These are phyloP conservation scores for Grus americana DNA, from an alignment of 2,113 vertebrate genomes.

Conservation along the genomic window DNA sequence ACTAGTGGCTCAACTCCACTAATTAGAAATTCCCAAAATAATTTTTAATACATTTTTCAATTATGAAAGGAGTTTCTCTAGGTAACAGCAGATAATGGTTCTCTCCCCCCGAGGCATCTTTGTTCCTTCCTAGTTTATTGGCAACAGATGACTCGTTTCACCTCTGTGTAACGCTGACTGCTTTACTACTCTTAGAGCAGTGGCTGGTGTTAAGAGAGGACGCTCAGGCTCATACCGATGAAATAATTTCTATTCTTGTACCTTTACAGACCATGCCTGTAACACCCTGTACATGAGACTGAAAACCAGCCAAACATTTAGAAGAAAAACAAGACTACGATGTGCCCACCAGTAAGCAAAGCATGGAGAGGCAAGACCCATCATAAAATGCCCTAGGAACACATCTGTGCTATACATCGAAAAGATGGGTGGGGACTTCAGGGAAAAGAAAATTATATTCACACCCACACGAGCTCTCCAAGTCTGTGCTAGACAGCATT, in stretches of 20 bases:
- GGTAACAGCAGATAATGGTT: not conserved
- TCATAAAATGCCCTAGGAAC: not conserved
- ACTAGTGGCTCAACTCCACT: not conserved
- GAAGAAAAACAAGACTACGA: not conserved
- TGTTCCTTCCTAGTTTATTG: not conserved
- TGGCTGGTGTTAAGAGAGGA: not conserved
- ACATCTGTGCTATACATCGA: not conserved
- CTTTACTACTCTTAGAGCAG: not conserved
- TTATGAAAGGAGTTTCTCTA: not conserved
- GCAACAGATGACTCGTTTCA: slow-evolving; percentile 14
- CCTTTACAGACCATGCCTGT: not conserved
- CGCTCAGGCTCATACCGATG: not conserved
- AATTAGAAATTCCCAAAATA: slow-evolving; percentile 64
- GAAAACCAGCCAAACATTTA: not conserved
- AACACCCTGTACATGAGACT: not conserved
- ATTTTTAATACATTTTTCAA: slow-evolving; percentile 50
- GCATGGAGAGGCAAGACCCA: not conserved
- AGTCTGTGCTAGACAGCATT: not conserved
- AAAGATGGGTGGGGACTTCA: not conserved
- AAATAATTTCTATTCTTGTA: slow-evolving; percentile 22
- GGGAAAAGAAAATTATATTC: not conserved
- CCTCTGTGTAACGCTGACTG: not conserved
- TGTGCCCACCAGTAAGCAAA: not conserved
- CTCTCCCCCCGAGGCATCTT: not conserved
- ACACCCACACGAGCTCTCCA: not conserved